phyloP scores from a whole-genome alignment of 1,140 invertebrate genomes.

The Archivesica marissinica region DNA sequence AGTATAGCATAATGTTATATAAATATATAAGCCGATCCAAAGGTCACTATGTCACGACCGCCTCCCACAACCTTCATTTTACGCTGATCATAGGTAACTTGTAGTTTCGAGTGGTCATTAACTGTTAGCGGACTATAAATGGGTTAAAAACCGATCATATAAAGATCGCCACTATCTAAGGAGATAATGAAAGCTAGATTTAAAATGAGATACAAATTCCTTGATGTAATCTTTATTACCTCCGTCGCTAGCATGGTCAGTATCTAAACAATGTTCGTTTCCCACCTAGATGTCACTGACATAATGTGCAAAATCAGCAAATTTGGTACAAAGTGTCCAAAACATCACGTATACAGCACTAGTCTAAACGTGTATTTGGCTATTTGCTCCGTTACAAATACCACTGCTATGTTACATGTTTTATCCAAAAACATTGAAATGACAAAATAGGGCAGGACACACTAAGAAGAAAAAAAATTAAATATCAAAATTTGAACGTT shows the following conservation, averaged over 20 bases:
- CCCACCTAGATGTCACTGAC: not conserved
- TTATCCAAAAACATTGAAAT: too few species aligned
- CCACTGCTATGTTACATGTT: too few species aligned
- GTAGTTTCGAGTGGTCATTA: slow-evolving; percentile 4
- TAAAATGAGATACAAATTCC: slow-evolving; percentile 51
- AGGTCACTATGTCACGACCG: not conserved
- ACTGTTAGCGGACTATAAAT: not conserved
- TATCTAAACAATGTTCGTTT: not conserved
- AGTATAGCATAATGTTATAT: too few species aligned
- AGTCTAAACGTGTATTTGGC: too few species aligned
- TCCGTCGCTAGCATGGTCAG: not conserved
- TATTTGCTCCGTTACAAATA: too few species aligned
- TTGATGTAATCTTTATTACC: slow-evolving; percentile 44
- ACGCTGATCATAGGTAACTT: not conserved
- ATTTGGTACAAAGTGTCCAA: not conserved
- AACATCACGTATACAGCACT: too few species aligned
- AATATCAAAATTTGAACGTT: not conserved
- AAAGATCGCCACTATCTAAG: slow-evolving; percentile 22
- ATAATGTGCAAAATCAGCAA: slow-evolving; percentile 2
- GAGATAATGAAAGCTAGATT: slow-evolving; percentile 39
- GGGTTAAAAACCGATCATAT: slow-evolving; percentile 40
- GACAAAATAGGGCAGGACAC: not conserved
- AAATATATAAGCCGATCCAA: not conserved
- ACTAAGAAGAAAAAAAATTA: not conserved
- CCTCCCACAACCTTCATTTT: not conserved